phyloP scores from a whole-genome alignment of 2,797 vertebrate species.

The Pipistrellus pipistrellus region DNA sequence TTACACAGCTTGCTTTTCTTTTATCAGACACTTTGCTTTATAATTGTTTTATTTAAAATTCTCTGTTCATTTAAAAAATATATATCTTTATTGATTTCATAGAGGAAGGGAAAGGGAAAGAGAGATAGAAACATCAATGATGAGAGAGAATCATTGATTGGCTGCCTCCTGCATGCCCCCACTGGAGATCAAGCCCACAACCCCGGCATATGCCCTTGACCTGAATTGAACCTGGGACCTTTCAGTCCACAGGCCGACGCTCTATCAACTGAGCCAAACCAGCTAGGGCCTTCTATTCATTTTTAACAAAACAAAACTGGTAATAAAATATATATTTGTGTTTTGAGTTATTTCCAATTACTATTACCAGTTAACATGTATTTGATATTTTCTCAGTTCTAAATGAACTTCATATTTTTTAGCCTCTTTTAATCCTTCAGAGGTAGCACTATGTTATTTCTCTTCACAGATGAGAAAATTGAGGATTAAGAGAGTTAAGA shows the following conservation, averaged over 20 bases:
- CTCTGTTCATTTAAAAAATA: not conserved
- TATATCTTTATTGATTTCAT: too few species aligned
- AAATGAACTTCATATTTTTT: not conserved
- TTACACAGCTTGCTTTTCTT: not conserved
- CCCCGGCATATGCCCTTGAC: too few species aligned
- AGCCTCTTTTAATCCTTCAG: not conserved
- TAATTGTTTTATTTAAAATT: not conserved
- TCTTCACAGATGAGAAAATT: not conserved
- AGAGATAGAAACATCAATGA: too few species aligned
- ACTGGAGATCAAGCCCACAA: too few species aligned
- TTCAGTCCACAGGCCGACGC: too few species aligned
- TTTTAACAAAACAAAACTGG: slow-evolving; percentile 6
- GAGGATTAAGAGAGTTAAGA: not conserved
- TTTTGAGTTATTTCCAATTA: too few species aligned
- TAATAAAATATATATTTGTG: not conserved
- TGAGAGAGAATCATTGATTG: too few species aligned
- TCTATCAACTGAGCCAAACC: too few species aligned
- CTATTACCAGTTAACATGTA: not conserved
- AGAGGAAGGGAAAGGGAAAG: too few species aligned
- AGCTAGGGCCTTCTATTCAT: not conserved
- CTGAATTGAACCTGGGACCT: too few species aligned
- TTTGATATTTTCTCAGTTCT: not conserved
- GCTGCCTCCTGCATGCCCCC: too few species aligned
- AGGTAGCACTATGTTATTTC: not conserved
- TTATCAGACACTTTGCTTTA: not conserved